phyloP scores from a whole-genome alignment of 2,888 invertebrate species.

The Apocheima hispidaria region DNA sequence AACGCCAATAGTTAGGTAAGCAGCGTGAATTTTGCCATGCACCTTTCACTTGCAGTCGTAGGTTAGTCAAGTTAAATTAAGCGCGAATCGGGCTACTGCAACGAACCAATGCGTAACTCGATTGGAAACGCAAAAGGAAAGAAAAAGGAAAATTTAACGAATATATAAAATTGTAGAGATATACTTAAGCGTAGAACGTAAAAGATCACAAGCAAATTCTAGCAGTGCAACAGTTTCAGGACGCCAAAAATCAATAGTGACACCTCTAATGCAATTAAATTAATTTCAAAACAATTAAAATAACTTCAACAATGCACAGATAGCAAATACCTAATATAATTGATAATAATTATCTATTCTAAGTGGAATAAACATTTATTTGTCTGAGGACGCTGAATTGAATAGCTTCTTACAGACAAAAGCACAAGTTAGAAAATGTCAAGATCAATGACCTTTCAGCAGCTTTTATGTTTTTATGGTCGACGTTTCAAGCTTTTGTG shows the following conservation, averaged over 20 bases:
- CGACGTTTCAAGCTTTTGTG: conserved; percentile 23
- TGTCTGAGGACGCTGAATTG: conserved; percentile 40
- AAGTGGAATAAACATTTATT: conserved; percentile 40
- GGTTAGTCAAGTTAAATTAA: conserved; percentile 45
- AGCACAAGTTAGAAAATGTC: conserved; percentile 42
- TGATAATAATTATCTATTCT: too few species aligned
- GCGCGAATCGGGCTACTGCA: conserved; percentile 41
- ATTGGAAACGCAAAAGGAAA: conserved; percentile 34
- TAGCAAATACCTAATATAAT: conserved; percentile 40
- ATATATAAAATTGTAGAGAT: not conserved
- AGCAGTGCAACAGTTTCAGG: not conserved
- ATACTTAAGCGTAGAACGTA: not conserved
- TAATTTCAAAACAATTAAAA: conserved; percentile 34
- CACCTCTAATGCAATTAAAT: conserved; percentile 19
- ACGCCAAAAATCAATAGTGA: not conserved
- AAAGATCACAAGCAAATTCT: not conserved
- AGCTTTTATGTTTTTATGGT: conserved; percentile 39
- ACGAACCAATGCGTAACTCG: conserved; percentile 43
- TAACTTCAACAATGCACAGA: conserved; percentile 34
- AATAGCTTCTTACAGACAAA: conserved; percentile 39
- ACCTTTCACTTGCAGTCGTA: conserved; percentile 41
- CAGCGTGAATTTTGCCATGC: conserved; percentile 41
- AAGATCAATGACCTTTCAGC: conserved; percentile 41
- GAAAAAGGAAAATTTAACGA: conserved; percentile 4
- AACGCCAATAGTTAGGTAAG: conserved; percentile 42